Percentiles rank a stretch among this genome's conserved stretches.
Evolutionary conservation across 2,113 vertebrate species (phyloP).

Genomic region (Dinomys branickii): DNA sequence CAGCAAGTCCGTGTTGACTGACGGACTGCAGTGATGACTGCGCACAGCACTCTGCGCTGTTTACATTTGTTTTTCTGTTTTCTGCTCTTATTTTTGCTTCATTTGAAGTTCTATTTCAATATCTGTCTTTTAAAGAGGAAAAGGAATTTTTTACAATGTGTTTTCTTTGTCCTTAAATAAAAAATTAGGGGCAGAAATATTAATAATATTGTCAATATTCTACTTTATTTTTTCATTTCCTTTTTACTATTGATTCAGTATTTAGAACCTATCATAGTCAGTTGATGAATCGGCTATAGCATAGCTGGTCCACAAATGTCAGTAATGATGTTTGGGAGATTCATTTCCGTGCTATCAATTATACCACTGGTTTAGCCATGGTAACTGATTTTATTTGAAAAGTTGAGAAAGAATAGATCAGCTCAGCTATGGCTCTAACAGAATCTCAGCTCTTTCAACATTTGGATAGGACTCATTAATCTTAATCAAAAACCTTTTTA

Average conservation of each 20-base stretch:
- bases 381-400: slow-evolving; percentile 4
- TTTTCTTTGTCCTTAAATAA: not conserved
- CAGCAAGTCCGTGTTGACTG: not conserved
- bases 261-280: not conserved
- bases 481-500: slow-evolving; percentile 48
- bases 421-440: not conserved
- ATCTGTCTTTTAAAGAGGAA: not conserved
- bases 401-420: not conserved
- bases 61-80: not conserved
- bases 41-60: not conserved
- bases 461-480: slow-evolving; percentile 20
- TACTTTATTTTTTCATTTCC: not conserved
- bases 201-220: not conserved
- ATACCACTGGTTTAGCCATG: not conserved
- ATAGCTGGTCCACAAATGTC: not conserved
- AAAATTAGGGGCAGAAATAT: not conserved
- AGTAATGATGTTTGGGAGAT: not conserved
- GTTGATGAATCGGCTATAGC: not conserved
- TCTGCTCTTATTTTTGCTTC: not conserved
- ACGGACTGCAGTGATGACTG: not conserved
- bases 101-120: not conserved
- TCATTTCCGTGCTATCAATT: not conserved
- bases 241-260: not conserved
- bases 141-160: not conserved
- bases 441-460: not conserved